Evolutionary conservation across 2,888 invertebrate species (phyloP).

Genomic region (Dinocampus coccinellae): DNA sequence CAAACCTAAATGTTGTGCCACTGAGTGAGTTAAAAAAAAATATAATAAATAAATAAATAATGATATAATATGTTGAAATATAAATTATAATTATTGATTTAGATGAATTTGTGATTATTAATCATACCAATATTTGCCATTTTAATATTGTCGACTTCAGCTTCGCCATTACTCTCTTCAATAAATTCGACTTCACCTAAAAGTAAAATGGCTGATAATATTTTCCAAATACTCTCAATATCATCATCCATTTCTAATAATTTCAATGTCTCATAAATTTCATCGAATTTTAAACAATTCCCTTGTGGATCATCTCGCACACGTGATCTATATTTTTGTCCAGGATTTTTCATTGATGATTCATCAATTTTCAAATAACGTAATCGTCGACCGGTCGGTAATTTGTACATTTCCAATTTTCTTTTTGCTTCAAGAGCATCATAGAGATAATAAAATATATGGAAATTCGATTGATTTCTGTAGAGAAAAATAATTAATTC

Average conservation of each 20-base stretch:
- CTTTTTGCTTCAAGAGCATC: slow-evolving; percentile 83
- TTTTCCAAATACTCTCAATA: slow-evolving; percentile 78
- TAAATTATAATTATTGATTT: too few relatives aligned
- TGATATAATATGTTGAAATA: too few relatives aligned
- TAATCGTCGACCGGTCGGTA: slow-evolving; percentile 80
- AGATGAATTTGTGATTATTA: not conserved
- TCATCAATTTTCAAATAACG: slow-evolving; percentile 80
- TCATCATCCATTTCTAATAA: slow-evolving; percentile 82
- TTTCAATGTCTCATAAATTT: slow-evolving; percentile 75
- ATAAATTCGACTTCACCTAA: slow-evolving; percentile 86
- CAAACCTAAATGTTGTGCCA: slow-evolving; percentile 81
- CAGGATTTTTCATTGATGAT: slow-evolving; percentile 64
- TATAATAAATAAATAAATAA: too few relatives aligned
- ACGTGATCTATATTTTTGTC: slow-evolving; percentile 73
- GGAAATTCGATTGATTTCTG: slow-evolving; percentile 90
- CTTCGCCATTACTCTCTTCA: slow-evolving; percentile 75
- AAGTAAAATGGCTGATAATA: slow-evolving; percentile 81
- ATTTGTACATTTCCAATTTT: slow-evolving; percentile 76
- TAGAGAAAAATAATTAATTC: slow-evolving; percentile 49
- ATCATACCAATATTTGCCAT: slow-evolving; percentile 73
- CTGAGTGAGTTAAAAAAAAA: too few relatives aligned
- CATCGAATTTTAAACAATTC: slow-evolving; percentile 76
- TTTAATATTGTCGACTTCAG: slow-evolving; percentile 82
- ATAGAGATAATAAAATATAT: slow-evolving; percentile 91
- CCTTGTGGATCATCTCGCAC: slow-evolving; percentile 76